These are phyloP conservation scores for Solenodon paradoxus DNA, from an alignment of 2,113 vertebrate species.

Conservation along the genomic window DNA sequence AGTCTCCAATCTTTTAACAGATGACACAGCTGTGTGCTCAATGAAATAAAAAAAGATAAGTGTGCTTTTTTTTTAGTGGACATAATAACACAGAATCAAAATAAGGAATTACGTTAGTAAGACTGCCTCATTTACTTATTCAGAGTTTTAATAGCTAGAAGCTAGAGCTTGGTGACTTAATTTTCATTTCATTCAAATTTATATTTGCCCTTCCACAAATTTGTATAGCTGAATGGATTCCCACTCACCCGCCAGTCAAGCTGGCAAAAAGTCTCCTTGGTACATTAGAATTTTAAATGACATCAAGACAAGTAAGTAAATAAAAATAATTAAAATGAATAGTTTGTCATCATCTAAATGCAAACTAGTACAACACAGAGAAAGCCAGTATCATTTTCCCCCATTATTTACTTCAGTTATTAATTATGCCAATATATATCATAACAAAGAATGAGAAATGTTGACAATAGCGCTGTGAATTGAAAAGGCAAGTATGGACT, in stretches of 20 bases:
- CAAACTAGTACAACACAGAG: constrained; percentile 39
- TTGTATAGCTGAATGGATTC: constrained; percentile 65
- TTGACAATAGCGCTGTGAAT: background rate
- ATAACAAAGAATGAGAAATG: constrained; percentile 1
- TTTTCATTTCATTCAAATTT: constrained; percentile 46
- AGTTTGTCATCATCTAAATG: constrained; percentile 69
- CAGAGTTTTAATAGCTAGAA: background rate
- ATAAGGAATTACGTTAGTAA: background rate
- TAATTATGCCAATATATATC: constrained; percentile 34
- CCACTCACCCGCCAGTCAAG: constrained; percentile 36
- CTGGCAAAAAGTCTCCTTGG: constrained; percentile 6
- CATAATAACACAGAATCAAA: constrained; percentile 9
- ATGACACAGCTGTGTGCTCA: background rate
- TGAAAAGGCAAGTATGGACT: background rate
- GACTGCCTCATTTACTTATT: constrained; percentile 21
- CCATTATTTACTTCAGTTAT: constrained; percentile 48
- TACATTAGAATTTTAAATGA: constrained; percentile 74
- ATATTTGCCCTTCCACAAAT: constrained; percentile 51
- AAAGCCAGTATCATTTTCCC: background rate
- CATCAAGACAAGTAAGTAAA: constrained; percentile 71
- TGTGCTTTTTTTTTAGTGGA: background rate
- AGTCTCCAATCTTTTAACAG: background rate
- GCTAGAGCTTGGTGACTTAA: background rate
- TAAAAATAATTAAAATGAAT: constrained; percentile 74
- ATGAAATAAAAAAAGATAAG: background rate